These are phyloP conservation scores for Lepidostoma basale DNA, from an alignment of 1,140 invertebrate genomes.

Conservation along the genomic window DNA sequence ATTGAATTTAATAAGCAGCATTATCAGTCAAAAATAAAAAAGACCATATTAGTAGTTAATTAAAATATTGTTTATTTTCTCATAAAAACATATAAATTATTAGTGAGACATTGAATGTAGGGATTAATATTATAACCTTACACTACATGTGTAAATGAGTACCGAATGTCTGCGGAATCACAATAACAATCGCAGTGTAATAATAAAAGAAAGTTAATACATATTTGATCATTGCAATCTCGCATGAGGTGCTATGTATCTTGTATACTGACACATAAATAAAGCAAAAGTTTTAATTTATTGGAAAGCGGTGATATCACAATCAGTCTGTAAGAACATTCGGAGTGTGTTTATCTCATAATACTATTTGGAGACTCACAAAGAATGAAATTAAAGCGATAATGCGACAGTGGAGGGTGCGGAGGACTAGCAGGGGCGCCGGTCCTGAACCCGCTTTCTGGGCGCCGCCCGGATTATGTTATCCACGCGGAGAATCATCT, in stretches of 20 bases:
- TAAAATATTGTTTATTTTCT: constrained; percentile 19
- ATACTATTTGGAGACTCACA: too few relatives aligned
- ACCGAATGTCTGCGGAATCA: constrained; percentile 1
- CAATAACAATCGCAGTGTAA: not conserved
- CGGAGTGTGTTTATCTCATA: too few relatives aligned
- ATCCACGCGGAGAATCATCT: constrained; percentile 98
- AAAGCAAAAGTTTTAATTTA: not conserved
- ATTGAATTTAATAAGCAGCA: too few relatives aligned
- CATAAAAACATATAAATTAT: constrained; percentile 24
- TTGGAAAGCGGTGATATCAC: too few relatives aligned
- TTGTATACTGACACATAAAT: constrained; percentile 1
- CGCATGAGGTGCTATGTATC: not conserved
- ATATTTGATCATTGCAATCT: constrained; percentile 16
- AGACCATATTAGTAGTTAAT: not conserved
- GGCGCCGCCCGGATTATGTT: constrained; percentile 96
- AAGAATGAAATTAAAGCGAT: constrained; percentile 10
- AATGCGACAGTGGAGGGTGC: too few relatives aligned
- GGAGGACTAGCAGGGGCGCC: constrained; percentile 77
- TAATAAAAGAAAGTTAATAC: constrained; percentile 8
- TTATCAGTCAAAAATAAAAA: not conserved
- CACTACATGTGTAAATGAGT: not conserved
- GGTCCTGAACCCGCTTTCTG: constrained; percentile 85
- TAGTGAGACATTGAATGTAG: constrained; percentile 7
- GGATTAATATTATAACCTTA: constrained; percentile 6
- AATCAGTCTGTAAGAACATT: too few relatives aligned